Evolutionary conservation across 2,113 vertebrate species (phyloP), one percentile per base, ranked within the genome.

Genomic region (Sitta europaea): DNA sequence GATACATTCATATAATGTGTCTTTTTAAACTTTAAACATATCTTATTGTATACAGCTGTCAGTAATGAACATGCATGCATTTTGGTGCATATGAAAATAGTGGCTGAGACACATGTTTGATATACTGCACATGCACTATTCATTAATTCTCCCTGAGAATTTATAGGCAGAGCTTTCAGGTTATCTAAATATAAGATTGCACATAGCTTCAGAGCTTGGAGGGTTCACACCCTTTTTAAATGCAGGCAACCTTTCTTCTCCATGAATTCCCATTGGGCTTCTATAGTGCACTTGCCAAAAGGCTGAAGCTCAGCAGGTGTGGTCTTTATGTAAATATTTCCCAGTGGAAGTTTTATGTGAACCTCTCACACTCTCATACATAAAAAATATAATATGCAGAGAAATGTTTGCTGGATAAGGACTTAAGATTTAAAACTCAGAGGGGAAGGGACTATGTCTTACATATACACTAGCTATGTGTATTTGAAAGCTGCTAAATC

Each of bases 31-130:
- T 85, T 73, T 38, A 95, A 94, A 94, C 48, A 40, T 61, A 61
- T 72, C 75, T 90, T 43, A 57, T 87, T 80, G 38, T 38, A 91
- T 59, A 28, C 28, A 87, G 65, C 42, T 33, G 28, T 93, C 48
- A 50, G 73, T 50, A 76, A 88, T 24, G 36, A 92, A 95, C 38
- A 77, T 35, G 11, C 28, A 24, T 87, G 61, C 14, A 43, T 61
- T 92, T 97, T 58, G 88, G 61, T 95, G 74, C 90, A 63, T 90
- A 85, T 93, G 75, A 95, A 96, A 96, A 94, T 82, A 92, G 25
- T 86, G 72, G 53, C 95, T 89, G 90, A 95, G 65, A 95, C 70
- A 96, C 33, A 89, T 6, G 33, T 89, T 95, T 95, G 87, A 97
- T 94, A 84, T 68, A 82, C 18, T 85, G 77, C 33, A 75, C 68